Conservation (phyloP, 2,797 vertebrate species). For the Arrhamphus sclerolepis region DNA sequence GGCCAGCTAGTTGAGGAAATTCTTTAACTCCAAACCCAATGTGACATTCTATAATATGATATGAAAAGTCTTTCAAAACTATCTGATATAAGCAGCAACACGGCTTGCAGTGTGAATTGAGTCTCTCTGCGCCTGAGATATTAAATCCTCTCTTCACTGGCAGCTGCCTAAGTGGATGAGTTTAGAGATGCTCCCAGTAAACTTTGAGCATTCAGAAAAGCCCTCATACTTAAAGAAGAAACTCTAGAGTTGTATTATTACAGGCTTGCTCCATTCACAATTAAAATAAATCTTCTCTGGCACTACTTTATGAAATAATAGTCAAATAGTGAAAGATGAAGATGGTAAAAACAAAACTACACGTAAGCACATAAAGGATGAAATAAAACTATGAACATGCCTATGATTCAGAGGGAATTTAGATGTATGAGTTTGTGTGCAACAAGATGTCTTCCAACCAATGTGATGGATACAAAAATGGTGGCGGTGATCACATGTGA, state of each 20-base stretch:
- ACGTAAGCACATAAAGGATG: too few species aligned
- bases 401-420: too few species aligned
- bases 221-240: conserved; percentile 1
- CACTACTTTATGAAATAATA: not conserved
- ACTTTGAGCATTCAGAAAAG: conserved; percentile 23
- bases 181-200: conserved; percentile 13
- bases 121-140: conserved; percentile 32
- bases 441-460: too few species aligned
- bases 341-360: too few species aligned
- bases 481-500: too few species aligned
- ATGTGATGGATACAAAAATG: too few species aligned
- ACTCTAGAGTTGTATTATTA: not conserved
- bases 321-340: too few species aligned
- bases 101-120: conserved; percentile 32
- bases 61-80: conserved; percentile 38
- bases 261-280: conserved; percentile 6
- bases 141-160: conserved; percentile 41
- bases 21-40: conserved; percentile 19
- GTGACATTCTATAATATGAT: conserved; percentile 23
- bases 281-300: conserved; percentile 6
- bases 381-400: too few species aligned
- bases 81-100: conserved; percentile 33
- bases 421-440: too few species aligned
- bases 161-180: conserved; percentile 46
- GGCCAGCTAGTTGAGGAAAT: not conserved